Evolutionary conservation across 1,140 invertebrate species (phyloP).

Genomic region (Philotrypesis tridentata): DNA sequence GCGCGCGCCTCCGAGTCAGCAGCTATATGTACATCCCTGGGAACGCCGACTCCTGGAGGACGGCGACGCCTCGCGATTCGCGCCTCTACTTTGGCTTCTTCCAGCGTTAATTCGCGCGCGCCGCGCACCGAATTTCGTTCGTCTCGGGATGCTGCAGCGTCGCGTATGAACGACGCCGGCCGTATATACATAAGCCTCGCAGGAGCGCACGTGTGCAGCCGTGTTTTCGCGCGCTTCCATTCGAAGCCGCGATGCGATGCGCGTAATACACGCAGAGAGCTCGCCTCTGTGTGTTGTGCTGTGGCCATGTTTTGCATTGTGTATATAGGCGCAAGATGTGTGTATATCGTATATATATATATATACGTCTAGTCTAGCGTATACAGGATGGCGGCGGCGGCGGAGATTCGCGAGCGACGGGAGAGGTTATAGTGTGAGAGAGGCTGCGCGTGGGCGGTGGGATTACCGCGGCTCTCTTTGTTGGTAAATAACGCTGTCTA

Average conservation of each 20-base stretch:
- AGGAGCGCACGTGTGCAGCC: constrained; percentile 40
- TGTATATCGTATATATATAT: not conserved
- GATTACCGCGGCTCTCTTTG: not conserved
- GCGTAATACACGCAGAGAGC: too few relatives aligned
- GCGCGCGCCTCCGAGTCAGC: not conserved
- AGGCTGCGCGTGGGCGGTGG: not conserved
- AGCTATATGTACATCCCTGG: not conserved
- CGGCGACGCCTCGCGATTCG: not conserved
- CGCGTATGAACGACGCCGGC: not conserved
- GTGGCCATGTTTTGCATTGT: not conserved
- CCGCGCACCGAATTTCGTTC: too few relatives aligned
- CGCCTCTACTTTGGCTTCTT: not conserved
- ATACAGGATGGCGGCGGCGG: too few relatives aligned
- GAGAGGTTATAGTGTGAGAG: not conserved
- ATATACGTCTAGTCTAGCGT: too few relatives aligned
- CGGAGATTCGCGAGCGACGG: too few relatives aligned
- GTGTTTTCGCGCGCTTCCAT: constrained; percentile 44
- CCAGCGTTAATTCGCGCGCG: not conserved
- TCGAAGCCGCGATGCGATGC: too few relatives aligned
- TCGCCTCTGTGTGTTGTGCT: not conserved
- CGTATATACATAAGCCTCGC: too few relatives aligned
- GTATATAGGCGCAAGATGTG: not conserved
- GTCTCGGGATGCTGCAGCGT: too few relatives aligned
- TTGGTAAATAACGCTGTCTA: not conserved
- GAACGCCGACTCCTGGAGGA: not conserved